phyloP scores from a whole-genome alignment of 2,113 vertebrate genomes.

The Cnemophilus loriae region DNA sequence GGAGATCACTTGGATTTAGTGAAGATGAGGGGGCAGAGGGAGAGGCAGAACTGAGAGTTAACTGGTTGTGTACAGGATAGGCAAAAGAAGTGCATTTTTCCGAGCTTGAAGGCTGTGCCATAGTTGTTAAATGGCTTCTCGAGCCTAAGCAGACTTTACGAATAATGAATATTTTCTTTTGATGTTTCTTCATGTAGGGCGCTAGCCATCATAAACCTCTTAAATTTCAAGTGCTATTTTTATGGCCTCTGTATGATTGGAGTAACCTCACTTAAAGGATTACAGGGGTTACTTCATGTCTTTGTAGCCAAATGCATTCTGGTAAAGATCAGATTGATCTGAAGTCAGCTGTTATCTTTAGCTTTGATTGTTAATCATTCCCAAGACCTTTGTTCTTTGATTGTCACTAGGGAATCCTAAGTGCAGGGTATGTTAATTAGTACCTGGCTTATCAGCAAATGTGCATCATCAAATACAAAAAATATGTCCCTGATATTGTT shows the following conservation, averaged over 20 bases:
- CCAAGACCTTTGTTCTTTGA: constrained; percentile 17
- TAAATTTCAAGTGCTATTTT: constrained; percentile 47
- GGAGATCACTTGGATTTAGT: not conserved
- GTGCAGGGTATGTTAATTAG: not conserved
- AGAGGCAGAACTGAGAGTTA: not conserved
- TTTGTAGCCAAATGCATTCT: constrained; percentile 45
- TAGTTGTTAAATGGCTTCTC: not conserved
- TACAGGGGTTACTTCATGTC: constrained; percentile 55
- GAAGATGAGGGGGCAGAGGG: not conserved
- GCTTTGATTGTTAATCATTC: constrained; percentile 35
- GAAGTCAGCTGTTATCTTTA: constrained; percentile 48
- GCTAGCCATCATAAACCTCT: constrained; percentile 11
- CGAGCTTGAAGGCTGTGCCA: not conserved
- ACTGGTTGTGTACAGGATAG: not conserved
- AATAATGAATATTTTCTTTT: not conserved
- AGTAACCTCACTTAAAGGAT: constrained; percentile 54
- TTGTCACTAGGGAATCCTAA: not conserved
- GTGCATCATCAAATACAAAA: not conserved
- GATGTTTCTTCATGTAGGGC: not conserved
- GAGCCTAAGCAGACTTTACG: not conserved
- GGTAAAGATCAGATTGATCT: constrained; percentile 45
- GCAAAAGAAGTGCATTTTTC: not conserved
- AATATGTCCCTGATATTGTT: not conserved
- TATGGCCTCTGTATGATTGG: constrained; percentile 14
- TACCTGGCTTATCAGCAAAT: not conserved